phyloP scores from a whole-genome alignment of 2,888 invertebrate species.

The Dryobotodes eremita region DNA sequence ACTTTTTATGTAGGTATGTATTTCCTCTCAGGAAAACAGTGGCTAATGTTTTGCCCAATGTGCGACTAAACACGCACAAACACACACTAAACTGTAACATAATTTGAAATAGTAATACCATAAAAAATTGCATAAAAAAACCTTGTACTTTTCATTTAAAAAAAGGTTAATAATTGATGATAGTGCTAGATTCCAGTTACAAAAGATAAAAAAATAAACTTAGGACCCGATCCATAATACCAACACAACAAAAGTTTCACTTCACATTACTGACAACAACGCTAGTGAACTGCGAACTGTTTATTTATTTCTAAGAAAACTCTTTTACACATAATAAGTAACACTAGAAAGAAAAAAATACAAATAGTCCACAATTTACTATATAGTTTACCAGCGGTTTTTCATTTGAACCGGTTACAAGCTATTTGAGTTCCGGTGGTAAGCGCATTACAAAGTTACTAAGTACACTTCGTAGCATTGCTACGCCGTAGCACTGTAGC shows the following conservation, averaged over 20 bases:
- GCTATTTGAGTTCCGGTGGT: slow-evolving; percentile 72
- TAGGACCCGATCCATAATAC: neutral
- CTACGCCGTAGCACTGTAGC: slow-evolving; percentile 68
- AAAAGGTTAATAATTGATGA: too few relatives aligned
- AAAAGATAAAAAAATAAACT: neutral
- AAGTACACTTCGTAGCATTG: slow-evolving; percentile 72
- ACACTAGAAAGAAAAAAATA: slow-evolving; percentile 30
- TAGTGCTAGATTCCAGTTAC: neutral
- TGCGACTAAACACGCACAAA: too few relatives aligned
- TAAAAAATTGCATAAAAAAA: neutral
- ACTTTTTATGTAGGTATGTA: neutral
- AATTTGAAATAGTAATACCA: neutral
- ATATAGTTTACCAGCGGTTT: slow-evolving; percentile 70
- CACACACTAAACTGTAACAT: neutral
- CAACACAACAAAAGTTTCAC: slow-evolving; percentile 6
- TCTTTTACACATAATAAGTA: slow-evolving; percentile 6
- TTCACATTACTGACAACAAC: neutral
- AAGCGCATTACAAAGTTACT: slow-evolving; percentile 72
- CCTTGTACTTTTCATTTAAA: neutral
- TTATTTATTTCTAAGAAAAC: slow-evolving; percentile 13
- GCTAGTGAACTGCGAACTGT: neutral
- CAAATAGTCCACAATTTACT: slow-evolving; percentile 61
- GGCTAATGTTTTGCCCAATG: too few relatives aligned
- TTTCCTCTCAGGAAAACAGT: neutral
- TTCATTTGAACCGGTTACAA: slow-evolving; percentile 71